Evolutionary conservation across 2,113 vertebrate genomes (phyloP), one percentile per base, ranked within the genome.

Genomic region (Rhinichthys klamathensis): DNA sequence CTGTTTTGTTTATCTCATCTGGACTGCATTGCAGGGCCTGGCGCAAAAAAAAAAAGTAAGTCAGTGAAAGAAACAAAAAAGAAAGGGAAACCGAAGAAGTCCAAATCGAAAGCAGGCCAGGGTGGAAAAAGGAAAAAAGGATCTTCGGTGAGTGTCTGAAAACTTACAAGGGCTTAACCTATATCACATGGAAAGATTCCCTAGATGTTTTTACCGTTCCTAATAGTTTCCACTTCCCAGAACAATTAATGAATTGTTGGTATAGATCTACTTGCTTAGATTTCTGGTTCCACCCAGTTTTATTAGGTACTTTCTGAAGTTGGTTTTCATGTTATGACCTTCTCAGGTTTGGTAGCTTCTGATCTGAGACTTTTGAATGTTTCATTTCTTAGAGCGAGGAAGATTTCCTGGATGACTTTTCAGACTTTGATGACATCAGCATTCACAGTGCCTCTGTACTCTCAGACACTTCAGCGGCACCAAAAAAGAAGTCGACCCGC

Each of bases 111-210:
- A 86, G 94, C 97, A 38, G 96, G 96, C 88, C 93, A 97, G 72
- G 93, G 95, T 85, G 95, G 88, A 92, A 99, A 99, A 93, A 96
- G 98, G 94, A 99, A 98, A 96, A 99, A 97, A 87, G 95, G 95
- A 3, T 99, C 97, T 81, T 99, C 97, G 75, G 98, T 99, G 92
- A 93, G 96, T 73, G 8, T 41, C 41, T 41, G 38, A 70, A 56
- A 35, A 56, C 65, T 70, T 82, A 11, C 54, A 18, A 61, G 35
- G 2, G 27, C 9, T 78, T 84, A 54, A 69, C 49, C 27, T 65
- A 67, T 13, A 32, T 51, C 84, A 78, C 75, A 69, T 78, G 74
- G 49, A 79, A 44, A 70, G 46, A 58, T 80, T 58, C 49, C 63
- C 49, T 51, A 21, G 69, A 23, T 65, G 51, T 51, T 15, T 56